Conservation (phyloP, 2,797 vertebrate genomes). For the Limosa lapponica region DNA sequence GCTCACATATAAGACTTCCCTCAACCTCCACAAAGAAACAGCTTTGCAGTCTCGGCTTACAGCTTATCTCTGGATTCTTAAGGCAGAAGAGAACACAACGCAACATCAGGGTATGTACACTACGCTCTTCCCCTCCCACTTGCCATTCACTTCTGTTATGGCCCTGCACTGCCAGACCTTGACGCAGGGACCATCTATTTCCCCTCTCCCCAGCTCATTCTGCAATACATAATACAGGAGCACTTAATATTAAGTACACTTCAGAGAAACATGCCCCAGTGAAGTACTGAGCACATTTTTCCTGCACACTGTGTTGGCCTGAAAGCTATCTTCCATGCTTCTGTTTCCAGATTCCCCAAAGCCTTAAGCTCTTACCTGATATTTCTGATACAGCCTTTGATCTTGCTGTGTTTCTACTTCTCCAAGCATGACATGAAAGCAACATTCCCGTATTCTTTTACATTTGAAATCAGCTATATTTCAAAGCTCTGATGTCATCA, state of each 20-base stretch:
- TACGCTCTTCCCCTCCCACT: background rate
- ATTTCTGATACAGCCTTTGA: background rate
- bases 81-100: background rate
- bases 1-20: background rate
- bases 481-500: slow-evolving; percentile 45
- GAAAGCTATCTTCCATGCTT: background rate
- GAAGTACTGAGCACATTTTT: background rate
- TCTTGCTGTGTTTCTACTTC: slow-evolving; percentile 8
- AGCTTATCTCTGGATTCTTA: background rate
- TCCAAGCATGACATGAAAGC: slow-evolving; percentile 23
- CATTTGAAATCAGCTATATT: slow-evolving; percentile 32
- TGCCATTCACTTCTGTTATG: background rate
- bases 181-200: background rate
- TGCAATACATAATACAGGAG: background rate
- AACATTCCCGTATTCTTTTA: slow-evolving; percentile 14
- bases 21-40: background rate
- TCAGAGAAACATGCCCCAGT: background rate
- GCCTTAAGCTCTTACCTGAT: slow-evolving; percentile 18
- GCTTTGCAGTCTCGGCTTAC: background rate
- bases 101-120: background rate
- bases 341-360: slow-evolving; percentile 8
- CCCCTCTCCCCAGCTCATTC: too few species aligned
- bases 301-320: background rate
- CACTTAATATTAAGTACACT: background rate
- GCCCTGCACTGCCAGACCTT: background rate